A percentile compares a stretch with the other conserved stretches of the same genome.
Evolutionary conservation across 2,113 vertebrate species (phyloP).

Genomic region (Euleptes europaea): DNA sequence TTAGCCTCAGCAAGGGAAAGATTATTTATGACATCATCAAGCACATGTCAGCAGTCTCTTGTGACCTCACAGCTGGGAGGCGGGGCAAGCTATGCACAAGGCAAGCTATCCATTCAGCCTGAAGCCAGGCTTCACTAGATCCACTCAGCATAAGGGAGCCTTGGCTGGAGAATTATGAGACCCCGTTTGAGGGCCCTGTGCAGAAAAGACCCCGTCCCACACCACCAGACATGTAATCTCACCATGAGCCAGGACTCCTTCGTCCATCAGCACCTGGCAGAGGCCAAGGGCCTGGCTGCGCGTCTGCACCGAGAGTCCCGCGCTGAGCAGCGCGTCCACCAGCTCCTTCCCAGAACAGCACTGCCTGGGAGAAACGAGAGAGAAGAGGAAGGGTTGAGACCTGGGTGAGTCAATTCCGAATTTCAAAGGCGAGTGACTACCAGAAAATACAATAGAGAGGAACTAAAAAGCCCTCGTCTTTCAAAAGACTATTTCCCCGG

Average conservation of each 20-base stretch:
- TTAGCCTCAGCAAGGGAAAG: background rate
- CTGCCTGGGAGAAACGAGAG: conserved; percentile 69
- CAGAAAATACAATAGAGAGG: background rate
- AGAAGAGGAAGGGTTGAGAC: background rate
- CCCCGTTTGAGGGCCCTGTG: rapidly evolving
- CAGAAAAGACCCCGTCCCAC: background rate
- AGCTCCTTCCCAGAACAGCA: conserved; percentile 91
- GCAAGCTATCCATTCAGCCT: background rate
- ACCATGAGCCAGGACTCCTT: conserved; percentile 89
- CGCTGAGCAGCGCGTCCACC: conserved; percentile 86
- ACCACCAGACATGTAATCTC: conserved; percentile 24
- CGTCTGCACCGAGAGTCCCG: conserved; percentile 78
- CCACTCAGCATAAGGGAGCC: background rate
- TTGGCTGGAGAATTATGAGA: no score
- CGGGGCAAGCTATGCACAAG: background rate
- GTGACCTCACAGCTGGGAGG: background rate
- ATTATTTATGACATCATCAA: background rate
- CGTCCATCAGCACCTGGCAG: conserved; percentile 93
- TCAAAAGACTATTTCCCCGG: background rate
- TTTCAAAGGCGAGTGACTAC: background rate
- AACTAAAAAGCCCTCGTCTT: no score
- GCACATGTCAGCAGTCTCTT: background rate
- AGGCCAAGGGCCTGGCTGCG: conserved; percentile 88
- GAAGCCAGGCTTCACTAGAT: background rate
- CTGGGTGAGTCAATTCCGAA: background rate